Evolutionary conservation across 2,888 invertebrate species (phyloP).

Genomic region (Entomobrya multifasciata): DNA sequence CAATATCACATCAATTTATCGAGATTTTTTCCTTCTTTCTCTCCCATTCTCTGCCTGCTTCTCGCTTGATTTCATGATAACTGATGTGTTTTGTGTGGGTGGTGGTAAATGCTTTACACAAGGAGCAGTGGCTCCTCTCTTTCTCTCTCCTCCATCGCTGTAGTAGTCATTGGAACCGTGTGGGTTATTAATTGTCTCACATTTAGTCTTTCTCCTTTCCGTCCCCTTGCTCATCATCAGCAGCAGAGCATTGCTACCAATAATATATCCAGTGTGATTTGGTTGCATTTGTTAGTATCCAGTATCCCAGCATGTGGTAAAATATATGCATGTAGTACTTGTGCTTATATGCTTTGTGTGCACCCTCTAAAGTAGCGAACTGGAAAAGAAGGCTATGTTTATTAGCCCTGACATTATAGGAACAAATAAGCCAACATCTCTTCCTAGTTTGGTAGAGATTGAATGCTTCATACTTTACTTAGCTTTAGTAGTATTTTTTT

Average conservation of each 20-base stretch:
- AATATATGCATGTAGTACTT: too few relatives aligned
- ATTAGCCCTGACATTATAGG: constrained; percentile 24
- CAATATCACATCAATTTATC: too few relatives aligned
- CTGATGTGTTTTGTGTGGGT: constrained; percentile 1
- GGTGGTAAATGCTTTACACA: neutral
- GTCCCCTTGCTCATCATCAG: neutral
- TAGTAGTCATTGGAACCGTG: neutral
- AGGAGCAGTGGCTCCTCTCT: neutral
- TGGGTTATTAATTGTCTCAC: constrained; percentile 19
- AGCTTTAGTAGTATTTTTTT: too few relatives aligned
- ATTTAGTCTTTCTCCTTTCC: constrained; percentile 1
- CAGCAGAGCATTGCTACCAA: neutral
- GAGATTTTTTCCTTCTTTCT: too few relatives aligned
- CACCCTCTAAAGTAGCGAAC: too few relatives aligned
- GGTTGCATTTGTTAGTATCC: neutral
- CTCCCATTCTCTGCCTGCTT: too few relatives aligned
- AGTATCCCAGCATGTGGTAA: neutral
- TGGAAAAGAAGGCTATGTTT: constrained; percentile 10
- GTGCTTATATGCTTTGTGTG: too few relatives aligned
- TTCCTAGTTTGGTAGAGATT: too few relatives aligned
- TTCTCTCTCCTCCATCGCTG: neutral
- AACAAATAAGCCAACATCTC: neutral
- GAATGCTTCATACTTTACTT: too few relatives aligned
- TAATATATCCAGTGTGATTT: neutral
- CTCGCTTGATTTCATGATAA: neutral